Evolutionary conservation across 2,113 vertebrate species (phyloP).

Genomic region (Gadus chalcogrammus): DNA sequence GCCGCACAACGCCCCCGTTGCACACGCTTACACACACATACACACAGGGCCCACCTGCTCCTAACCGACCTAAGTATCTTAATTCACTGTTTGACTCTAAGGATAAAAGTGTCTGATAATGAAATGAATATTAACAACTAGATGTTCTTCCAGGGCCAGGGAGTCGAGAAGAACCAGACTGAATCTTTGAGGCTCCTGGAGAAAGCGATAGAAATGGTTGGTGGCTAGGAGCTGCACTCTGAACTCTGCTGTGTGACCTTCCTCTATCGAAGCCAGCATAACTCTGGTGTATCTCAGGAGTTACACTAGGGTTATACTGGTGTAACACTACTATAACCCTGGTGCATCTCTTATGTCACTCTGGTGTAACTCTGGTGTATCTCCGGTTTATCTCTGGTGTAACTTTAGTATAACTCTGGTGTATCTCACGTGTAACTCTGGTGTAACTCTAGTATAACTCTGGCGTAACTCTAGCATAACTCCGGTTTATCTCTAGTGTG

Average conservation of each 20-base stretch:
- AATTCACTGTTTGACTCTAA: neutral
- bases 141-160: slow-evolving; percentile 78
- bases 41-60: no score
- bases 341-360: slow-evolving; percentile 12
- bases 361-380: neutral
- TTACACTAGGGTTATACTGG: no score
- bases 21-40: no score
- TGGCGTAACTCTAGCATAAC: no score
- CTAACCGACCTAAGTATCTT: no score
- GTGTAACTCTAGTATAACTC: neutral
- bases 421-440: neutral
- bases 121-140: slow-evolving; percentile 31
- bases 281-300: slow-evolving; percentile 5
- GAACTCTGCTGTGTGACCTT: neutral
- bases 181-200: slow-evolving; percentile 82
- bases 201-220: slow-evolving; percentile 84
- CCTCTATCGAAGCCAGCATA: neutral
- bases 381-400: slow-evolving; percentile 3
- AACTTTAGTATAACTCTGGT: neutral
- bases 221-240: slow-evolving; percentile 22
- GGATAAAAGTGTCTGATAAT: neutral
- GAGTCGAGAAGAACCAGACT: slow-evolving; percentile 83
- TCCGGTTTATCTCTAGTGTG: no score
- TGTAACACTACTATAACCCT: no score
- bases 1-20: no score